Base-by-base conservation (phyloP, 2,113 vertebrate species). In the Cyanoliseus patagonus region DNA sequence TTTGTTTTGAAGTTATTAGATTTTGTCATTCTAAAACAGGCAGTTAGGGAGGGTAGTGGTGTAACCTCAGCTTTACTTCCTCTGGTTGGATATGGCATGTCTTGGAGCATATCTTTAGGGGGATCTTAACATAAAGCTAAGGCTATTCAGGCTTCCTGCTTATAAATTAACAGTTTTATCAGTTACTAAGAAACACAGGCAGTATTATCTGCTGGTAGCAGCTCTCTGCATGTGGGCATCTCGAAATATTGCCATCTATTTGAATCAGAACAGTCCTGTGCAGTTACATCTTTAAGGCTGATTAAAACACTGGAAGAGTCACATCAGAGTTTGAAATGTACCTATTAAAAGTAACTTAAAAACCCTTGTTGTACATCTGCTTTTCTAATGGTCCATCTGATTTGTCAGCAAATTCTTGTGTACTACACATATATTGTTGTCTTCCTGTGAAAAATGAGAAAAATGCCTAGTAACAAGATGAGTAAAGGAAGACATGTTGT, bases 141-240 rank as follows among this genome's bases (percentile, higher is more conserved):
- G 61, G 47, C 57, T 61, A 86, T 42, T 57, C 67, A 86, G 61
- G 28, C 44, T 90, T 92, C 47, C 74, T 93, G 44, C 22, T 78
- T 90, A 37, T 57, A 88, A 80, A 81, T 84, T 42, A 88, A 62
- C 42, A 66, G 18, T 81, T 76, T 84, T 90, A 72, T 88, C 93
- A 86, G 88, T 93, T 95, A 94, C 86, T 93, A 93, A 95, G 92
- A 92, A 93, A 93, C 86, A 86, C 24, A 67, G 55, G 35, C 72
- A 82, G 13, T 68, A 41, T 75, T 92, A 86, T 96, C 88, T 88
- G 22, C 52, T 70, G 20, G 28, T 90, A 86, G 27, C 79, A 93
- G 61, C 52, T 78, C n/a, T 62, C 73, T 86, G 51, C 44, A 35
- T 74, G 42, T 67, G 51, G 24, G 55, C 76, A 88, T 84, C 68